A percentile compares a stretch with the other conserved stretches of the same genome.
phyloP scores from a whole-genome alignment of 2,888 invertebrate species.

The Keiferia lycopersicella region DNA sequence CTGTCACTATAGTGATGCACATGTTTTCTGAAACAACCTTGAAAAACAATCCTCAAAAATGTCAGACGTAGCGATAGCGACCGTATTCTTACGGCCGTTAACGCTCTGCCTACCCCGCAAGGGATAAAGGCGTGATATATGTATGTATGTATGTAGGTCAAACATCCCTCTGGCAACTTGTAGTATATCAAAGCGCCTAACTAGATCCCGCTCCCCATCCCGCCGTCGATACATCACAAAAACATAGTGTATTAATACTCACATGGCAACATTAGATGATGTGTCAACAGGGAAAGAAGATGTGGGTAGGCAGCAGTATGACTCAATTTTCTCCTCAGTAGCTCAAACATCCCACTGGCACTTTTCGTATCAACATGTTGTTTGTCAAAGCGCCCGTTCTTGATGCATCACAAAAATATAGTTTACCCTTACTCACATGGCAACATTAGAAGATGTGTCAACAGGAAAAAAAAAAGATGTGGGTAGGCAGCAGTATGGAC shows the following conservation, averaged over 20 bases:
- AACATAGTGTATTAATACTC: slow-evolving; percentile 35
- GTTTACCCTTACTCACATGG: slow-evolving; percentile 75
- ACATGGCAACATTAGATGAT: slow-evolving; percentile 89
- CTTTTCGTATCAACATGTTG: slow-evolving; percentile 97
- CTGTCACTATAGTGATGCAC: too few relatives aligned
- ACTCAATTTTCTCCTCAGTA: slow-evolving; percentile 92
- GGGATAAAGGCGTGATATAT: too few relatives aligned
- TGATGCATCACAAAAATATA: too few relatives aligned
- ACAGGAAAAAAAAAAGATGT: slow-evolving; percentile 93
- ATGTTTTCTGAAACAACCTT: too few relatives aligned
- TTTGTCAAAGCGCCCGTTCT: slow-evolving; percentile 86
- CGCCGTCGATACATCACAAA: too few relatives aligned
- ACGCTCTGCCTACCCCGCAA: too few relatives aligned
- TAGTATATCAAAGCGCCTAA: too few relatives aligned
- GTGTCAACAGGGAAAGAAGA: slow-evolving; percentile 93
- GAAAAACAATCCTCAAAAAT: too few relatives aligned
- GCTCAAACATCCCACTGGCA: slow-evolving; percentile 95
- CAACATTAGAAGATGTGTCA: slow-evolving; percentile 93
- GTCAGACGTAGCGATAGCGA: too few relatives aligned
- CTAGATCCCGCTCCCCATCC: too few relatives aligned
- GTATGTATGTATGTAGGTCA: too few relatives aligned
- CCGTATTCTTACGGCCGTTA: too few relatives aligned
- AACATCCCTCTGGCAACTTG: neutral
- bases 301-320: slow-evolving; percentile 97
- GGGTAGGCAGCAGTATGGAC: slow-evolving; percentile 96